Evolutionary conservation across 2,797 vertebrate species (phyloP).

Genomic region (Sylvia borin): DNA sequence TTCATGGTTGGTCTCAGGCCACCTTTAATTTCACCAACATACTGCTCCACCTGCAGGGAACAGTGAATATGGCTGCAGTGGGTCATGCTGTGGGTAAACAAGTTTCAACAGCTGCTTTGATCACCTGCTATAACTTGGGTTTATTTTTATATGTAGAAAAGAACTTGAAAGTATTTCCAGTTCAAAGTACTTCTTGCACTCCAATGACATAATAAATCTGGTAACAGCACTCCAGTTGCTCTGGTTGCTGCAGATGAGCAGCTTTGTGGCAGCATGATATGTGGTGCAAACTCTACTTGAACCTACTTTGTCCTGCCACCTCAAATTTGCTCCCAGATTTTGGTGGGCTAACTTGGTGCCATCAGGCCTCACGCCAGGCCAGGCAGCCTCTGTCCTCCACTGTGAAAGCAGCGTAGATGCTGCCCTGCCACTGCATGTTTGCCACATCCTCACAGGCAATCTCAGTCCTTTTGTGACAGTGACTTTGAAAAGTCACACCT

Average conservation of each 20-base stretch:
- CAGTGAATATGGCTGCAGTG: background rate
- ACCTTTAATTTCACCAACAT: slow-evolving; percentile 88
- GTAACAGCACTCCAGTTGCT: background rate
- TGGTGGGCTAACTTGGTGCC: background rate
- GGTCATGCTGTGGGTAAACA: background rate
- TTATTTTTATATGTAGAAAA: background rate
- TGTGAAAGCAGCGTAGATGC: background rate
- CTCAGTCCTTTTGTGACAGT: background rate
- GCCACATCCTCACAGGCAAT: background rate
- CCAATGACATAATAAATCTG: background rate
- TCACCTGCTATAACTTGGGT: background rate
- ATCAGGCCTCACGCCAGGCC: background rate
- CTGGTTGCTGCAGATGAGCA: background rate
- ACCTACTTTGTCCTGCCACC: background rate
- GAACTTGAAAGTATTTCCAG: background rate
- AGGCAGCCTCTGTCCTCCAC: background rate
- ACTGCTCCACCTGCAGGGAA: slow-evolving; percentile 79
- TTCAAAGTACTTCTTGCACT: background rate
- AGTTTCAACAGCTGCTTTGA: background rate
- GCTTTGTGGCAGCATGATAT: background rate
- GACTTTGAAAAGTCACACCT: background rate
- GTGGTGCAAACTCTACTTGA: rapidly evolving
- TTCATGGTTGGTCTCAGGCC: slow-evolving; percentile 91
- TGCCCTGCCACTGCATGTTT: rapidly evolving
- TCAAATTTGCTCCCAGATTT: background rate